These are phyloP conservation scores for Fulmarus glacialis DNA, from an alignment of 2,113 vertebrate species.

Conservation along the genomic window DNA sequence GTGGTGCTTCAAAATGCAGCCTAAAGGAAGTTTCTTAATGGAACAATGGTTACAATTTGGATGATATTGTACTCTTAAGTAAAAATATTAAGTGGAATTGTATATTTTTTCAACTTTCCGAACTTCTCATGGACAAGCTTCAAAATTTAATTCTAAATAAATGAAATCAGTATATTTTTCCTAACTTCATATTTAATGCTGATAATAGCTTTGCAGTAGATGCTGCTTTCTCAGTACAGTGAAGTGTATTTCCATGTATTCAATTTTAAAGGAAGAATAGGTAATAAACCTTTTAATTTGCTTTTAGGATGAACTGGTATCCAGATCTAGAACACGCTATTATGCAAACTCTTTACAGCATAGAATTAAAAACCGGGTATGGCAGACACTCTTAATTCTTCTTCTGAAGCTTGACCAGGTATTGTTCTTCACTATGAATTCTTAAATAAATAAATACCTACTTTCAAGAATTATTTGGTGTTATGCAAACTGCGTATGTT, in stretches of 20 bases:
- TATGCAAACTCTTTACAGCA: conserved; percentile 94
- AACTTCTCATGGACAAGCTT: not conserved
- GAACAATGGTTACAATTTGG: no score
- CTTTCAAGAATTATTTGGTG: not conserved
- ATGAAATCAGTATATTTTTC: not conserved
- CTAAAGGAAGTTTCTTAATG: no score
- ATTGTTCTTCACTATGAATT: not conserved
- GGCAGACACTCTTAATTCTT: conserved; percentile 90
- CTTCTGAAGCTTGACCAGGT: conserved; percentile 88
- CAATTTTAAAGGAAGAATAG: not conserved
- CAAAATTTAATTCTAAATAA: not conserved
- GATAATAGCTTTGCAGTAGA: not conserved
- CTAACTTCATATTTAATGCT: not conserved
- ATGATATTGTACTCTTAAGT: not conserved
- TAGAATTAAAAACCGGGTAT: conserved; percentile 88
- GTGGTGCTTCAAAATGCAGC: no score
- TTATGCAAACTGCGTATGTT: not conserved
- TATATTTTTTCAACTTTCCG: not conserved
- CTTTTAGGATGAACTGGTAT: conserved; percentile 82
- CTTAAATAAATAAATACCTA: not conserved
- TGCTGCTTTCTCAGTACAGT: not conserved
- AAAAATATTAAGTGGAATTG: not conserved
- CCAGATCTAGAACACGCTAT: conserved; percentile 84
- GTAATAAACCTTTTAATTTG: not conserved
- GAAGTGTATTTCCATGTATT: not conserved